Conservation (phyloP, 64 coral and sea anemone genomes). For the Actinia tenebrosa region DNA sequence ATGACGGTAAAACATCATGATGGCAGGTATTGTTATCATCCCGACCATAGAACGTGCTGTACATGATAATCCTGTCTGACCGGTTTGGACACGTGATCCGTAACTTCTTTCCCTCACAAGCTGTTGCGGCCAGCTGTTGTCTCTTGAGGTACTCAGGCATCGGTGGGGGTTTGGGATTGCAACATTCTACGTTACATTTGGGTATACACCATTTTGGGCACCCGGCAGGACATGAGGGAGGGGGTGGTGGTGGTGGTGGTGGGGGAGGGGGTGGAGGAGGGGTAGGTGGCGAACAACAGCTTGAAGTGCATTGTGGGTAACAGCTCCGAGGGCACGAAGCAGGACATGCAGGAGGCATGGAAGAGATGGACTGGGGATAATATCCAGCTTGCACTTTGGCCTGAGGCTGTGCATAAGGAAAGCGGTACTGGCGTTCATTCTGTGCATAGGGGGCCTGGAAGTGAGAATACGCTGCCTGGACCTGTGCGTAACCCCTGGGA, state of each 20-base stretch:
- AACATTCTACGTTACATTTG: constrained; percentile 48
- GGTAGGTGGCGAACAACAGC: constrained; percentile 35
- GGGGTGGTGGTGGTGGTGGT: background rate
- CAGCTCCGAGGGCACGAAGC: constrained; percentile 51
- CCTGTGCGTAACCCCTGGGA: background rate
- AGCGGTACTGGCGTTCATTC: background rate
- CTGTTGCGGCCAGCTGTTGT: constrained; percentile 47
- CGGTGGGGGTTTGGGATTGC: constrained; percentile 70
- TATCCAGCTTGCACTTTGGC: background rate
- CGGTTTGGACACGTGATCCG: constrained; percentile 69
- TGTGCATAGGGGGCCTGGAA: background rate
- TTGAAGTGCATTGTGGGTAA: constrained; percentile 53
- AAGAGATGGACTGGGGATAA: background rate
- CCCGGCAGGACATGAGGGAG: constrained; percentile 51
- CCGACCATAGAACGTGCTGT: constrained; percentile 89
- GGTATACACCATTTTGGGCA: constrained; percentile 70
- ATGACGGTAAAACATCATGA: constrained; percentile 75
- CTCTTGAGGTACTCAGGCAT: constrained; percentile 62
- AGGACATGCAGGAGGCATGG: constrained; percentile 57
- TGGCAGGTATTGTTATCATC: constrained; percentile 66
- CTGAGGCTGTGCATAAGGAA: background rate
- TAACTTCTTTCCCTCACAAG: constrained; percentile 82
- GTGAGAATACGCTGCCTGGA: background rate
- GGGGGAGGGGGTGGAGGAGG: background rate
- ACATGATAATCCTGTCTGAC: constrained; percentile 39